Conservation (phyloP, 2,113 vertebrate species). For the Trematocara macrostoma region DNA sequence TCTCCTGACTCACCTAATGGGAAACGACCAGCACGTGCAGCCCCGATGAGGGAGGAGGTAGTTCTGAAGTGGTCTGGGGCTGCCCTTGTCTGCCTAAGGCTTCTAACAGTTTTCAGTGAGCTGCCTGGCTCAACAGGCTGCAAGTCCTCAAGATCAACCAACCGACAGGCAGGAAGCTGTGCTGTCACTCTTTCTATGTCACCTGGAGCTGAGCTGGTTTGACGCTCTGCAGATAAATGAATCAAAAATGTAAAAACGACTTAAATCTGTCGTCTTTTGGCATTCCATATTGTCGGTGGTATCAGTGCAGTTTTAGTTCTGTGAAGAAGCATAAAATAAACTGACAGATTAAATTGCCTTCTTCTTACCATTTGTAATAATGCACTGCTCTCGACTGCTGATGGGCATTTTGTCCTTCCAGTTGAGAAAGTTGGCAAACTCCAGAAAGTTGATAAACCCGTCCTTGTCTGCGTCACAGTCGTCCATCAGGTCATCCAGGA, state of each 20-base stretch:
- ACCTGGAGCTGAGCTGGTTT: not conserved
- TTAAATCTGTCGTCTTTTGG: not conserved
- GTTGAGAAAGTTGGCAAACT: constrained; percentile 86
- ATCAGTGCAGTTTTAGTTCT: not conserved
- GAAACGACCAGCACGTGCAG: constrained; percentile 42
- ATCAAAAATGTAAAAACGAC: not conserved
- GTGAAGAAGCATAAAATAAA: not conserved
- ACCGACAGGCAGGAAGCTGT: not conserved
- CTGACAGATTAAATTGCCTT: not conserved
- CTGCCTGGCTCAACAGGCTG: constrained; percentile 62
- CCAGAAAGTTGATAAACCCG: constrained; percentile 78
- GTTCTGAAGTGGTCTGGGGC: constrained; percentile 68
- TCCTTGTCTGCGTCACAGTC: constrained; percentile 82
- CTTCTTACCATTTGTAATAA: constrained; percentile 72
- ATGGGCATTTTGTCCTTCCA: constrained; percentile 83
- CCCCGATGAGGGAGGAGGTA: constrained; percentile 74
- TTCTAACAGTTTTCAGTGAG: constrained; percentile 63
- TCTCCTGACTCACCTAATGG: constrained; percentile 64
- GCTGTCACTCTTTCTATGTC: not conserved
- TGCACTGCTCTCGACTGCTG: constrained; percentile 66
- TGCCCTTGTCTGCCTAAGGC: constrained; percentile 42
- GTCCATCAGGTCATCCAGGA: constrained; percentile 80
- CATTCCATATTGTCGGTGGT: not conserved
- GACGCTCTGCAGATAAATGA: constrained; percentile 11
- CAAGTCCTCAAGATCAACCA: constrained; percentile 69